phyloP scores from a whole-genome alignment of 2,888 invertebrate genomes.

The Rhagonycha lutea region DNA sequence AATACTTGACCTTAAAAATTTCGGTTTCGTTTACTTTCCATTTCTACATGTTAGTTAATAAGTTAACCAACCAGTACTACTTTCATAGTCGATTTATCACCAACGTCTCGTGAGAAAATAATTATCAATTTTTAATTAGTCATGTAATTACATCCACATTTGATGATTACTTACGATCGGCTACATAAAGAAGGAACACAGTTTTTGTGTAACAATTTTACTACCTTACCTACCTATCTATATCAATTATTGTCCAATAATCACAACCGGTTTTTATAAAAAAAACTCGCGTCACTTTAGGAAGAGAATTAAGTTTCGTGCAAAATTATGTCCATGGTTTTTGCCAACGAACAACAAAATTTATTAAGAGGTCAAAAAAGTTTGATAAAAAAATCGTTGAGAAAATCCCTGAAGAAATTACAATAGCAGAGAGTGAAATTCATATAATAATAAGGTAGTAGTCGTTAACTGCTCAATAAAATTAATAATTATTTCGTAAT shows the following conservation, averaged over 20 bases:
- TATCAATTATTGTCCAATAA: neutral
- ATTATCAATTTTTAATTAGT: neutral
- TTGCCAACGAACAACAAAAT: neutral
- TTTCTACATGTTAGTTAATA: neutral
- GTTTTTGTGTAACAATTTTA: neutral
- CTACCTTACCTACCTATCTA: neutral
- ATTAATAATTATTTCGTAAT: neutral
- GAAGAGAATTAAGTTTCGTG: neutral
- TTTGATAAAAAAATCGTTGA: neutral
- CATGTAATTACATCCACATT: neutral
- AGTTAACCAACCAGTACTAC: neutral
- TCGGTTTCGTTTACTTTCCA: slow-evolving; percentile 4
- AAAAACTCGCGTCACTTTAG: neutral
- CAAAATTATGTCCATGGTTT: neutral
- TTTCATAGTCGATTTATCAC: neutral
- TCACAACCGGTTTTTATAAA: neutral
- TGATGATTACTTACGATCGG: neutral
- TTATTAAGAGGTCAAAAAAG: neutral
- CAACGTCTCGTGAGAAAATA: neutral
- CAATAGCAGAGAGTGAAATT: too few species aligned
- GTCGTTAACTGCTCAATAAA: neutral
- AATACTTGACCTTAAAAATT: slow-evolving; percentile 1
- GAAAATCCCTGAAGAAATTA: neutral
- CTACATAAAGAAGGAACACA: neutral
- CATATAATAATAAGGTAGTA: neutral